phyloP scores from a whole-genome alignment of 1,140 invertebrate genomes.

The Archivesica marissinica region DNA sequence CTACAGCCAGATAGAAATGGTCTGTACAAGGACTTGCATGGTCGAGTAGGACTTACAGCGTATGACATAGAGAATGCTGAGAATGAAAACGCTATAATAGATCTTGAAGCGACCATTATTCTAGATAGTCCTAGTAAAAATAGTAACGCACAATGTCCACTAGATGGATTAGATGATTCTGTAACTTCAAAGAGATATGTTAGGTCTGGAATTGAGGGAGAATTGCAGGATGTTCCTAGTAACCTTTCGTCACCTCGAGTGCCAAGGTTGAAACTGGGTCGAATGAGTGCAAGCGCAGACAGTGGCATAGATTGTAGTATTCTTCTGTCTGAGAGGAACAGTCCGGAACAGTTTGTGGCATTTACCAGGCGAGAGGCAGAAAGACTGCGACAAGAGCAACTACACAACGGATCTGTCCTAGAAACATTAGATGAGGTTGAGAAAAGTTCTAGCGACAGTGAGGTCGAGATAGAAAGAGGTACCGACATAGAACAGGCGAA shows the following conservation, averaged over 20 bases:
- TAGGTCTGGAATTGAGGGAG: not conserved
- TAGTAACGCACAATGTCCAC: not conserved
- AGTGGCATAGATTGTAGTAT: slow-evolving; percentile 61
- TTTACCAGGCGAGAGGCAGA: slow-evolving; percentile 54
- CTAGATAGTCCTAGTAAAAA: not conserved
- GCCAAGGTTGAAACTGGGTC: slow-evolving; percentile 6
- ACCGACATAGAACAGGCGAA: not conserved
- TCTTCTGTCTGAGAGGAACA: slow-evolving; percentile 39
- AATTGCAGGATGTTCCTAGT: not conserved
- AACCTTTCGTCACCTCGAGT: slow-evolving; percentile 30
- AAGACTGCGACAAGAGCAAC: slow-evolving; percentile 36
- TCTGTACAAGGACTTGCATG: not conserved
- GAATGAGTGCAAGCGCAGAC: slow-evolving; percentile 51
- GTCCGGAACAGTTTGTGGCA: slow-evolving; percentile 51
- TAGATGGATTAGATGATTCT: not conserved
- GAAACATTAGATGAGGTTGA: slow-evolving; percentile 50
- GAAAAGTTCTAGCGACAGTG: slow-evolving; percentile 37
- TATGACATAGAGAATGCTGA: slow-evolving; percentile 20
- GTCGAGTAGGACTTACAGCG: not conserved
- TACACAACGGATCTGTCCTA: slow-evolving; percentile 38
- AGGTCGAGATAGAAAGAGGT: not conserved
- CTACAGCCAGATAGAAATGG: not conserved
- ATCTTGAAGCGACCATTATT: slow-evolving; percentile 22
- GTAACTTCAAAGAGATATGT: slow-evolving; percentile 18
- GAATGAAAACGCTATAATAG: slow-evolving; percentile 34